Base-by-base conservation (phyloP, 37 sponge, comb jelly and placozoan species). In the Trichoplax adhaerens region DNA sequence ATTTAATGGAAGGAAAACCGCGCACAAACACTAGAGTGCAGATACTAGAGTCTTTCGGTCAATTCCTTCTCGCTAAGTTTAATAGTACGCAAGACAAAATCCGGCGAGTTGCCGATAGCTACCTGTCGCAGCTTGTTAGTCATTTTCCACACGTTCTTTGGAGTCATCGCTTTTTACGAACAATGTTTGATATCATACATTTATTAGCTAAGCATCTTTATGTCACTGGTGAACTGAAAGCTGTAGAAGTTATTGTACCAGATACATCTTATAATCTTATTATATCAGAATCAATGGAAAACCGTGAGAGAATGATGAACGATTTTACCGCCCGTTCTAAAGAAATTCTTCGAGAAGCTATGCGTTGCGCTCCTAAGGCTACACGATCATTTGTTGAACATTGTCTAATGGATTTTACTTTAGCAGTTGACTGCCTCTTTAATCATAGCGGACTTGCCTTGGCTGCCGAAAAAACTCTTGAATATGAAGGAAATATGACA, bases 81-180 rank as follows among this genome's bases (percentile, higher is more conserved):
- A 86, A 79, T 77, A 77, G 83, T 62, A 49, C 79, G n/a, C 67
- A 75, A 48, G 79, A 78, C 7, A 62, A 81, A 48, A 86, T 86
- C 60, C 81, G 80, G 65, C 74, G 76, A 55, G 63, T 83, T 54
- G 87, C 87, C 3, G 87, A 86, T 55, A 3, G 57, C 12, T 86
- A 74, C 77, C 77, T 86, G 58, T 62, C 73, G 54, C 68, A 77
- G 48, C 77, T 86, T 3, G 74, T 86, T 4, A 81, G 81, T 64
- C 79, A 79, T 68, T 86, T 86, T 62, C 75, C 84, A 52, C 87
- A 86, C 58, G 64, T 86, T 62, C 74, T 86, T 52, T 86, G 84
- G 84, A 81, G 76, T 50, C 76, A 74, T 54, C 47, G 51, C 51
- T 80, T 86, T 49, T 70, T 86, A 50, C 72, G 76, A 56, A 79